These are phyloP conservation scores for Steinernema scapterisci DNA, from an alignment of 2,888 invertebrate genomes.

Conservation along the genomic window DNA sequence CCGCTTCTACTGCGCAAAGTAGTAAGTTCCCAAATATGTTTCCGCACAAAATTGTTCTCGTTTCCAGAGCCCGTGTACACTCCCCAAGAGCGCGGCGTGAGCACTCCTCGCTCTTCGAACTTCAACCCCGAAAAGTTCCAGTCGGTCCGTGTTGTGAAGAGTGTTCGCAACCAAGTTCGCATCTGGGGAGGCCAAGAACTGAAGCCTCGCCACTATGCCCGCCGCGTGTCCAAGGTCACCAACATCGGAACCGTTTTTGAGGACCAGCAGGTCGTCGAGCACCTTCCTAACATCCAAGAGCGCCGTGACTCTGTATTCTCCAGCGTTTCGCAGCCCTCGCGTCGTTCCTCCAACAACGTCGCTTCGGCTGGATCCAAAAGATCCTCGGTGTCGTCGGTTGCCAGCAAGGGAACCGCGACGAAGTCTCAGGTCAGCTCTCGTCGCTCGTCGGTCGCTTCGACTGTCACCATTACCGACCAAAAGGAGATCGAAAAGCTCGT, in stretches of 20 bases:
- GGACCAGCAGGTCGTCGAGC: background rate
- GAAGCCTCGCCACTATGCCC: slow-evolving; percentile 14
- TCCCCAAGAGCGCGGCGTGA: background rate
- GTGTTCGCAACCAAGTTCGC: slow-evolving; percentile 19
- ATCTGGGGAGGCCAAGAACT: slow-evolving; percentile 28
- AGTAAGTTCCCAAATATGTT: background rate
- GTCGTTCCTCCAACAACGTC: background rate
- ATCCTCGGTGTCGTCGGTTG: background rate
- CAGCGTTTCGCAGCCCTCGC: slow-evolving; percentile 15
- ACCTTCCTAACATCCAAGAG: background rate
- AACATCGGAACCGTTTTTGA: slow-evolving; percentile 22
- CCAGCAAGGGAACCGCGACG: background rate
- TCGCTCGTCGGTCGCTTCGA: background rate
- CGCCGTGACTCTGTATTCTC: slow-evolving; percentile 6
- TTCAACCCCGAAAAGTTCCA: slow-evolving; percentile 27
- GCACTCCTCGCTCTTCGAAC: slow-evolving; percentile 4
- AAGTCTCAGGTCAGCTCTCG: background rate
- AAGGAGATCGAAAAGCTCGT: background rate
- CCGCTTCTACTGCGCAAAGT: background rate
- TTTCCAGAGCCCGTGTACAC: slow-evolving; percentile 14
- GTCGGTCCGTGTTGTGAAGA: slow-evolving; percentile 22
- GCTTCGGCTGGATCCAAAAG: background rate
- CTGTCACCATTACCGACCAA: background rate
- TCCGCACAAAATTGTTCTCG: background rate
- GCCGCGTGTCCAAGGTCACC: slow-evolving; percentile 12